Percentiles rank a stretch among this genome's conserved stretches.
Conservation (phyloP, 2,888 invertebrate species). For the Aquatica leii region DNA sequence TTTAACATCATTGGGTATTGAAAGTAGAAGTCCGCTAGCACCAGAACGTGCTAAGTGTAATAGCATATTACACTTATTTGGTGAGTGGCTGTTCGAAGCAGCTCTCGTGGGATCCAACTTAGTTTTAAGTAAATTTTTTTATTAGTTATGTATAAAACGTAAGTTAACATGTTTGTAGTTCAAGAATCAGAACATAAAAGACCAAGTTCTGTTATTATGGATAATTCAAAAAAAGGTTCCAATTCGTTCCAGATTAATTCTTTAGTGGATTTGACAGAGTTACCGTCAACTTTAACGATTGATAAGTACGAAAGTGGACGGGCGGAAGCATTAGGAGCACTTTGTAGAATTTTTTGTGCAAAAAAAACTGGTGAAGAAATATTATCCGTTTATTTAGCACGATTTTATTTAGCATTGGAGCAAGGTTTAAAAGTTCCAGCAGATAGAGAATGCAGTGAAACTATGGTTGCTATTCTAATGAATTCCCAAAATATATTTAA, state of each 20-base stretch:
- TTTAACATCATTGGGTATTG: constrained; percentile 65
- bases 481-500: constrained; percentile 89
- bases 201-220: constrained; percentile 73
- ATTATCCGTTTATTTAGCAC: constrained; percentile 88
- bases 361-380: constrained; percentile 95
- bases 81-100: constrained; percentile 96
- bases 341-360: constrained; percentile 95
- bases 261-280: constrained; percentile 71
- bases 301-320: constrained; percentile 85
- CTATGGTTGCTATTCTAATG: constrained; percentile 86
- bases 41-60: constrained; percentile 89
- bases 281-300: constrained; percentile 75
- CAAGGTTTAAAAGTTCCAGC: constrained; percentile 72
- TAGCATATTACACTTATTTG: constrained; percentile 93
- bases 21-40: constrained; percentile 67
- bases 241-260: constrained; percentile 72
- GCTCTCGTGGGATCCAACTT: constrained; percentile 85
- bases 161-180: too few relatives aligned
- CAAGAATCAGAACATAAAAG: constrained; percentile 65
- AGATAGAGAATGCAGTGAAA: constrained; percentile 72
- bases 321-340: constrained; percentile 93
- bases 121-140: constrained; percentile 60
- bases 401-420: constrained; percentile 91
- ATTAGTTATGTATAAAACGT: not conserved
- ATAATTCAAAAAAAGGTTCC: constrained; percentile 64